Evolutionary conservation across 2,888 invertebrate genomes (phyloP), one percentile per base, ranked within the genome.

Genomic region (Caenorhabditis uteleia): DNA sequence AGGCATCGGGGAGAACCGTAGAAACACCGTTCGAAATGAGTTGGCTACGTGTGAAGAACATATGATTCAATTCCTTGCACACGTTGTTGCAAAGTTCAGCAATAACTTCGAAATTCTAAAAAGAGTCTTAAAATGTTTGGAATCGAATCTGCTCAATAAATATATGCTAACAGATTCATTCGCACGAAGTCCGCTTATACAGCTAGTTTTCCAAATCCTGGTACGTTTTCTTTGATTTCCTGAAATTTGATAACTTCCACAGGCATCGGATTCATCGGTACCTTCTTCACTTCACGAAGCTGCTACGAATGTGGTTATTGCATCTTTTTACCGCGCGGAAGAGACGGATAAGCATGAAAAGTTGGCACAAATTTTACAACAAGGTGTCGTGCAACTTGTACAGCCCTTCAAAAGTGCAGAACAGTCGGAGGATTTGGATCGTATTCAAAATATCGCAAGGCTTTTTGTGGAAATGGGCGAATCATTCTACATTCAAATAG

Each of bases 401-500:
- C 89, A 90, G 68, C 89, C 91, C 14, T 95, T 94, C 84, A 92
- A 93, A 80, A 86, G 46, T 7, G 58, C 64, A 0, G 49, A 59
- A 29, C 27, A 45, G n/a, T 14, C 21, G 7, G 64, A 65, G 27
- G 64, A 65, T 38, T 43, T 55, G 6, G 64, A 65, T 39, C 89
- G 89, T 76, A 91, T 92, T 2, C 89, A 91, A 66, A 95, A 94
- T 84, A 95, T 92, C 85, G 93, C 93, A 73, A 88, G 94, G 70
- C 89, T 97, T 74, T 98, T 97, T 83, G 95, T 95, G 2, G 95
- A 94, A 84, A 84, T 94, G 66, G 93, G 90, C 0, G 95, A 97
- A 85, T 89, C 93, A 7, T 91, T 94, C 84, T 86, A 95, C 71
- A 89, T 90, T 69, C 90, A 90, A 81, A 91, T 95, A 79, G 88